phyloP scores from a whole-genome alignment of 2,797 vertebrate species.

The Periophthalmus magnuspinnatus region DNA sequence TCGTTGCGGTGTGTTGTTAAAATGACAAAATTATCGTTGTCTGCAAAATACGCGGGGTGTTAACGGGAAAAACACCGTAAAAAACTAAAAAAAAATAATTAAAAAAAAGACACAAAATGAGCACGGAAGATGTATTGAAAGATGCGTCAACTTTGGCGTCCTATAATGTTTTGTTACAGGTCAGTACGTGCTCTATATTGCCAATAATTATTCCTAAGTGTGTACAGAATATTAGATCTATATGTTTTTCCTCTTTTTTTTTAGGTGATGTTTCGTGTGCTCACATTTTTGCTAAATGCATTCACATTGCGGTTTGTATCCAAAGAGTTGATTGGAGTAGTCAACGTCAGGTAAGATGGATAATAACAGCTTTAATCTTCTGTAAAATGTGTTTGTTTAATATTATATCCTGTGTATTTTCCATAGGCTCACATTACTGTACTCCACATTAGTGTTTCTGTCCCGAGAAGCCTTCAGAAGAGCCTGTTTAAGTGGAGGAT shows the following conservation, averaged over 20 bases:
- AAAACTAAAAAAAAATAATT: background rate
- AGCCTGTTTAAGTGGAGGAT: slow-evolving; percentile 87
- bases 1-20: background rate
- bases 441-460: slow-evolving; percentile 90
- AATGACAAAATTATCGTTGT: background rate
- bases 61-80: background rate
- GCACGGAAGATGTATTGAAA: slow-evolving; percentile 66
- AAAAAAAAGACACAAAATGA: slow-evolving; percentile 68
- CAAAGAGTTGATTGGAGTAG: slow-evolving; percentile 90
- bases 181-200: slow-evolving; percentile 16
- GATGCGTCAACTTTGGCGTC: slow-evolving; percentile 70
- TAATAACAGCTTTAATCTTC: background rate
- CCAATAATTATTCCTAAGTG: background rate
- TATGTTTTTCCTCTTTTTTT: background rate
- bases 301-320: slow-evolving; percentile 95
- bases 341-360: slow-evolving; percentile 87
- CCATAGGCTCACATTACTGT: slow-evolving; percentile 87
- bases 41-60: background rate
- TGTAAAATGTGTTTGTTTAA: background rate
- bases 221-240: background rate
- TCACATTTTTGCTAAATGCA: slow-evolving; percentile 92
- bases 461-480: slow-evolving; percentile 94
- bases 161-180: slow-evolving; percentile 76
- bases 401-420: slow-evolving; percentile 3
- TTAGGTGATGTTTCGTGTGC: slow-evolving; percentile 89